Evolutionary conservation across 2,113 vertebrate species (phyloP), one percentile per base, ranked within the genome.

Genomic region (Notarius lentiginosus): DNA sequence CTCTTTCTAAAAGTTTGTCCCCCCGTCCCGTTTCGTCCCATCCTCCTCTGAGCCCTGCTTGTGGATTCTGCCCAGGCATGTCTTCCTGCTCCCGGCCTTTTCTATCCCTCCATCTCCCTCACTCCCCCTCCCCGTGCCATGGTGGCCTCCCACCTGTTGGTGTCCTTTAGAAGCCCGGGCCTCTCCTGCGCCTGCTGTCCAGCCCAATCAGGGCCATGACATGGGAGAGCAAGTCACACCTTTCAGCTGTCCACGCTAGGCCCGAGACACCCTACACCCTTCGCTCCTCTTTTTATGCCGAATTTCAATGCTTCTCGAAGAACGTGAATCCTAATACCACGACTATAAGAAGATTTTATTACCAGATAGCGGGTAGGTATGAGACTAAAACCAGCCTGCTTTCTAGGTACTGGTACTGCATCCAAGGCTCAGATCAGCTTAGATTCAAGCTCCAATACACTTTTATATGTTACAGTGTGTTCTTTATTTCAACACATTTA

Each of bases 141-240:
- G 92, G 93, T 87, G 55, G 73, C 93, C 94, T 96, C 92, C 95
- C 98, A 99, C 95, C 98, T 99, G 98, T 98, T 93, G 89, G 91
- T 96, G 98, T 99, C 98, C 95, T 97, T 99, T 98, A 98, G 89
- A 94, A 95, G 93, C 94, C 56, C 82, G 87, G 95, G 94, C 95
- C 94, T 92, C 95, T 94, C 95, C 96, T 94, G 15, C 87, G 93
- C 96, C 98, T 97, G 92, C 97, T 99, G 98, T 99, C 96, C 95
- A 92, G 95, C 97, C 97, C 97, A 97, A 98, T 99, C 98, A 98
- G 93, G 83, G 79, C 86, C 75, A 87, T 97, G 97, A 97, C 97
- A 97, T 95, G 88, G 93, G 92, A 92, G 93, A 90, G 93, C 93
- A 93, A 94, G 94, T 97, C 96, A 96, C 96, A 96, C 96, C 90